Evolutionary conservation across 2,113 vertebrate genomes (phyloP).

Genomic region (Tyto alba): DNA sequence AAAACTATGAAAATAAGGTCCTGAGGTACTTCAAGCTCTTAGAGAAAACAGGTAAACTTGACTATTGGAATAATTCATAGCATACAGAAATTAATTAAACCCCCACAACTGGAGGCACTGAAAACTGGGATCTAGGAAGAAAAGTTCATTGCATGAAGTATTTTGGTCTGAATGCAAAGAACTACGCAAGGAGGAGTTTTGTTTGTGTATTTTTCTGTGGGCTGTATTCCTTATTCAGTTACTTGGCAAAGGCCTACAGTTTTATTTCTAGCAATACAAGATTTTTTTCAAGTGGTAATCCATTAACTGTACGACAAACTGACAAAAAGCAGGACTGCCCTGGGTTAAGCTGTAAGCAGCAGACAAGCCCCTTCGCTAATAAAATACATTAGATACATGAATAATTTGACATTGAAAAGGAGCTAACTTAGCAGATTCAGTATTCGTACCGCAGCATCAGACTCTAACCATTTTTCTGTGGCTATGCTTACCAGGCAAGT

Average conservation of each 20-base stretch:
- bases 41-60: neutral
- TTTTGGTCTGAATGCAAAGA: neutral
- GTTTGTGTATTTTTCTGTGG: neutral
- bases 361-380: neutral
- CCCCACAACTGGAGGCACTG: neutral
- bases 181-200: neutral
- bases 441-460: neutral
- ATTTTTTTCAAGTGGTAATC: neutral
- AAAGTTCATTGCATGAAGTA: neutral
- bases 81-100: neutral
- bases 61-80: neutral
- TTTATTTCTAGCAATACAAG: neutral
- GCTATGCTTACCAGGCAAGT: neutral
- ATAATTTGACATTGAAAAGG: neutral
- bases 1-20: neutral
- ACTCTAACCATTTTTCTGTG: neutral
- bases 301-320: neutral
- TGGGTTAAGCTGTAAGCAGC: neutral
- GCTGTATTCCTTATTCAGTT: neutral
- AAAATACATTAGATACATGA: neutral
- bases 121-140: neutral
- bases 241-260: neutral
- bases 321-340: neutral
- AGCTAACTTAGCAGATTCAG: neutral
- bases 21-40: neutral